Evolutionary conservation across 1,140 invertebrate genomes (phyloP).

Genomic region (Myzus persicae): DNA sequence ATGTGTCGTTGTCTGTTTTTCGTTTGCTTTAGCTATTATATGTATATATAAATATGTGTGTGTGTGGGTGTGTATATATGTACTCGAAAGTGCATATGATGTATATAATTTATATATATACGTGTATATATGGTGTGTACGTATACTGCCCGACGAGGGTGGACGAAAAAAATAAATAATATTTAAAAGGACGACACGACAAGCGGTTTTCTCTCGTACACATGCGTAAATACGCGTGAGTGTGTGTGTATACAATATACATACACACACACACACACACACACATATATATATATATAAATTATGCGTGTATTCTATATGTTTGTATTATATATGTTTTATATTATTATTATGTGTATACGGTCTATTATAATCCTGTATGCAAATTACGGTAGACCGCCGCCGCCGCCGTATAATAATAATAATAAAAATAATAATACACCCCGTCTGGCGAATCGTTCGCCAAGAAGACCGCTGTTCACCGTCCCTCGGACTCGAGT

Average conservation of each 20-base stretch:
- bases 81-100: too few species aligned
- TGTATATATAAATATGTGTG: neutral
- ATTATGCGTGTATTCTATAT: neutral
- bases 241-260: too few species aligned
- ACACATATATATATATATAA: too few species aligned
- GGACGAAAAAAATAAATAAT: neutral
- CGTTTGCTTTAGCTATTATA: neutral
- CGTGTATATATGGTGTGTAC: too few species aligned
- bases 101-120: neutral
- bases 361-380: constrained; percentile 21
- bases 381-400: constrained; percentile 18
- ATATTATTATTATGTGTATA: neutral
- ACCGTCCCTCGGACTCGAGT: neutral
- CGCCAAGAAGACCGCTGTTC: neutral
- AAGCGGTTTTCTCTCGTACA: neutral
- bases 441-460: neutral
- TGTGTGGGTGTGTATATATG: too few species aligned
- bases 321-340: neutral
- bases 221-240: neutral
- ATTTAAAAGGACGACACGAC: neutral
- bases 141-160: neutral
- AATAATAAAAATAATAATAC: neutral
- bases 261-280: too few species aligned
- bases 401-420: neutral
- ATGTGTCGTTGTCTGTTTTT: neutral